Evolutionary conservation across 2,113 vertebrate genomes (phyloP), one percentile per base, ranked within the genome.

Genomic region (Okapia johnstoni): DNA sequence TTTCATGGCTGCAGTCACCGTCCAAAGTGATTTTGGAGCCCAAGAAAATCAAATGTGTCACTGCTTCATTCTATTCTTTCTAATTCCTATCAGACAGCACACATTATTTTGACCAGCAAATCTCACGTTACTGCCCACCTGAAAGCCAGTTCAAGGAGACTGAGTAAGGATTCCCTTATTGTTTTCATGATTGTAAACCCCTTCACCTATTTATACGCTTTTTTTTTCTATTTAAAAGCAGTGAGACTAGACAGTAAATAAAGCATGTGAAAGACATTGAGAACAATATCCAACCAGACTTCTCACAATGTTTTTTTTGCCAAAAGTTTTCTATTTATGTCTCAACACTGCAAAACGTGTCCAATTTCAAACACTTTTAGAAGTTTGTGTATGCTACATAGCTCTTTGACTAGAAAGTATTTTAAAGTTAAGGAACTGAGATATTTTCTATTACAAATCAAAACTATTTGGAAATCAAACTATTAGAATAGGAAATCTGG

Each of bases 381-480:
- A 88, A 40, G 4, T 46, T 92, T 52, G 26, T 63, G 7, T 60
- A 33, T 33, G 5, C 4, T 19, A 55, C 17, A 36, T 46, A 54
- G 6, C 12, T 48, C 14, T 83, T 90, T 54, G 33, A 85, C 55
- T 52, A 63, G 46, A 60, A 85, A 60, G 57, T 52, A 84, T 89
- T 94, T 23, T 91, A 54, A 81, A 92, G 70, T 85, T 52, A 77
- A 88, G 89, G 57, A 95, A 95, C 81, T 85, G 21, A 54, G 46
- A 4, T 50, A 5, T 70, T 94, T 95, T n/a, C 23, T 61, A 21
- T 77, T 50, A 80, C 23, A 90, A n/a, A 76, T 3, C 7, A 85
- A 89, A 93, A 57, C 46, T 58, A 88, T 52, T 79, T 88, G 3
- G 17, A 92, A 86, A 57, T 95, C 10, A 30, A 2, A 77, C 70